These are phyloP conservation scores for Bradypodion ventrale DNA, from an alignment of 2,797 vertebrate species.

Conservation along the genomic window DNA sequence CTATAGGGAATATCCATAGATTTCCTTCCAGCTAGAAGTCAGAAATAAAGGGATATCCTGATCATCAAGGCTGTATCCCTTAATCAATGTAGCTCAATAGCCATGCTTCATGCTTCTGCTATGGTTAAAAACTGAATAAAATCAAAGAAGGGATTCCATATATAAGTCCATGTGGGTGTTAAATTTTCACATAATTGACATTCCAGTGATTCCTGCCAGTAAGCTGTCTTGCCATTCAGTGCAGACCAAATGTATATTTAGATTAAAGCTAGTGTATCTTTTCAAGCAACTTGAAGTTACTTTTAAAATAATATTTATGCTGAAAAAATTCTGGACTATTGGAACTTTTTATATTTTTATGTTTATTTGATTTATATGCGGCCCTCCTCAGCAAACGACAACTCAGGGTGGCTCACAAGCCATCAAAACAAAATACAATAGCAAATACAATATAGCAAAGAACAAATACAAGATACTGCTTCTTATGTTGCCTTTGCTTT, in stretches of 20 bases:
- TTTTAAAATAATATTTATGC: neutral
- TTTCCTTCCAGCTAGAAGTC: conserved; percentile 16
- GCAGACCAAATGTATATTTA: neutral
- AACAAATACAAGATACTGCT: too few species aligned
- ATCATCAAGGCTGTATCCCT: conserved; percentile 5
- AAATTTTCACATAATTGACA: neutral
- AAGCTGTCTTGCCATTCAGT: neutral
- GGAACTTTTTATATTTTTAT: too few species aligned
- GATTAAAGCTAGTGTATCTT: neutral
- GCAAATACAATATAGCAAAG: too few species aligned
- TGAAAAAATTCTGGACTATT: neutral
- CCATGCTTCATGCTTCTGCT: neutral
- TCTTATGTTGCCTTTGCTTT: neutral
- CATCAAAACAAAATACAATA: too few species aligned
- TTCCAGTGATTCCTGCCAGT: neutral
- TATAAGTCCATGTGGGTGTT: neutral
- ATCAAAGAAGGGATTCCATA: neutral
- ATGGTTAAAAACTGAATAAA: neutral
- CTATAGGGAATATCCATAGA: conserved; percentile 1
- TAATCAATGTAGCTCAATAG: conserved; percentile 2
- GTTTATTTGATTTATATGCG: too few species aligned
- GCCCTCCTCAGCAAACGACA: too few species aligned
- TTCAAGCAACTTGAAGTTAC: neutral
- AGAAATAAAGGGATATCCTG: conserved; percentile 3
- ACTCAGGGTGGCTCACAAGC: too few species aligned